These are phyloP conservation scores for Melipona bicolor DNA, from an alignment of 2,888 invertebrate species.

Conservation along the genomic window DNA sequence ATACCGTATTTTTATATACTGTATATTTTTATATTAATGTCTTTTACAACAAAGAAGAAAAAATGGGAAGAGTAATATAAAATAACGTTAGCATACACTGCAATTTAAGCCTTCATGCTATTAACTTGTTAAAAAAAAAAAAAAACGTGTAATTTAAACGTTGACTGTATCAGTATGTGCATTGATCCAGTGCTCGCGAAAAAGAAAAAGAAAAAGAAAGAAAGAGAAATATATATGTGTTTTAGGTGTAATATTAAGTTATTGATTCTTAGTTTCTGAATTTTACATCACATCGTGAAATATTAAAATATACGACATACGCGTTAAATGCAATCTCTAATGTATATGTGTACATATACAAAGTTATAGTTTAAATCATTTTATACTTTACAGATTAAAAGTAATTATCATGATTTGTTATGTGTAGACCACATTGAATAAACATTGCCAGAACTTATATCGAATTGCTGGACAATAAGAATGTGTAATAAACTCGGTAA, in stretches of 20 bases:
- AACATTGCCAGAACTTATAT: conserved; percentile 63
- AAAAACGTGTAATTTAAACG: conserved; percentile 23
- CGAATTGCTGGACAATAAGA: conserved; percentile 77
- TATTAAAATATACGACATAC: conserved; percentile 13
- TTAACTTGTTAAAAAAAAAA: not conserved
- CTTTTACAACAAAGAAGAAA: conserved; percentile 34
- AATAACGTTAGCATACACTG: conserved; percentile 3
- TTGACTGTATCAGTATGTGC: conserved; percentile 18
- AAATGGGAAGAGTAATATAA: not conserved
- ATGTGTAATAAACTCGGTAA: conserved; percentile 47
- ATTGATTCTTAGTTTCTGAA: conserved; percentile 17
- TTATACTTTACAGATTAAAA: conserved; percentile 52
- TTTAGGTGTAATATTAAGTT: conserved; percentile 16
- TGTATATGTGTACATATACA: conserved; percentile 37
- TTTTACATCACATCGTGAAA: conserved; percentile 3
- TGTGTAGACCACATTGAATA: conserved; percentile 79
- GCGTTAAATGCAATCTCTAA: conserved; percentile 24
- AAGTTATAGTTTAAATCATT: conserved; percentile 38
- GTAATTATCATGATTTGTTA: conserved; percentile 72
- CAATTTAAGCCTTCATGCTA: conserved; percentile 13
- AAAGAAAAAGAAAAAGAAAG: not conserved
- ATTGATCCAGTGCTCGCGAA: conserved; percentile 32
- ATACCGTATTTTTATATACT: conserved; percentile 49
- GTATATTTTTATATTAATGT: conserved; percentile 69
- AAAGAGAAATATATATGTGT: not conserved